Base-by-base conservation (phyloP, 1,140 invertebrate genomes). In the Drosophila elegans region DNA sequence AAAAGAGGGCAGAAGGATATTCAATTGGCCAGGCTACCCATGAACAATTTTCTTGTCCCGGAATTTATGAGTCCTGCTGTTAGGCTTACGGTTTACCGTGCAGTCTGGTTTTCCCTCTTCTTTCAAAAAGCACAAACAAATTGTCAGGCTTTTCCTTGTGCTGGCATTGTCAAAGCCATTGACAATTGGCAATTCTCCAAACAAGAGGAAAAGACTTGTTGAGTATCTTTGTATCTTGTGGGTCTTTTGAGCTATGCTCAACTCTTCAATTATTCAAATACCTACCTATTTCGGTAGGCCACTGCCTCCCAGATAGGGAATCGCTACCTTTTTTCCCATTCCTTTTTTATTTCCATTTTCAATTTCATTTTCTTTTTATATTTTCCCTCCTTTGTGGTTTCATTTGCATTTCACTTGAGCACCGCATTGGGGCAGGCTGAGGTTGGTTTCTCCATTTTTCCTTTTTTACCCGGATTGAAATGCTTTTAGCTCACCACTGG, bases 131-230 rank as follows among this genome's bases (percentile, higher is more conserved):
- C 48, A 44, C 52, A 71, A 72, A 48, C 80, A 72, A 83, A 83
- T 88, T 89, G 84, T 80, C 68, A 84, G 76, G 73, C 72, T 84
- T 71, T 82, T 66, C 78, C 56, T 48, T 54, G 49, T 56, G 49
- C 55, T 38, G 10, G 29, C 32, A 62, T 78, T 78, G 77, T 80
- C 81, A 85, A 76, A 74, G 69, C 51, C 55, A 80, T 66, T 42
- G 62, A 68, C 49, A 51, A 57, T 44, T 61, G 62, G 56, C 77
- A 44, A 74, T 78, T 73, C 55, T 56, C 51, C 62, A 69, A 42
- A 9, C n/a, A 41, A 13, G 13, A 12, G 25, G 7, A 27, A 25
- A 29, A 57, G 68, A 89, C 84, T 89, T 84, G 80, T 89, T 89
- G 84, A 78, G 63, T 71, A 74, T 72, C 68, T 71, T 57, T 41